These are phyloP conservation scores for Drosophila mercatorum DNA, from an alignment of 2,888 invertebrate species.

Conservation along the genomic window DNA sequence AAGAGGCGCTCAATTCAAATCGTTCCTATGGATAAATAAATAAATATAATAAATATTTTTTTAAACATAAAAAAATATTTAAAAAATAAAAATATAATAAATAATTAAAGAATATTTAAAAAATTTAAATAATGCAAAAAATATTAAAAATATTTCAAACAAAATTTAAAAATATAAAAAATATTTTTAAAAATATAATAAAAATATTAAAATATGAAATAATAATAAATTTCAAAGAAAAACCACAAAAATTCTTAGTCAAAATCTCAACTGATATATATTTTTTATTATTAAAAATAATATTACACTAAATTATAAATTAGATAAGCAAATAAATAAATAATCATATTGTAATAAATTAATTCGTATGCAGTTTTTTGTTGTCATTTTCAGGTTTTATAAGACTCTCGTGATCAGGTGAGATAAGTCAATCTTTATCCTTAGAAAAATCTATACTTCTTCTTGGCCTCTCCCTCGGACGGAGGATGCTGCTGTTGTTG, in stretches of 20 bases:
- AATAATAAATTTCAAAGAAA: background rate
- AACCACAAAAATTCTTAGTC: background rate
- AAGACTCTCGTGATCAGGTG: constrained; percentile 26
- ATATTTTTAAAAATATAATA: background rate
- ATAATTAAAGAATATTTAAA: background rate
- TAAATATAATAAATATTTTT: background rate
- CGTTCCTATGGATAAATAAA: background rate
- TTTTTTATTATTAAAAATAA: constrained; percentile 29
- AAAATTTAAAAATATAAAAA: background rate
- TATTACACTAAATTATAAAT: constrained; percentile 30
- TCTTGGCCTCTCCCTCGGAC: constrained; percentile 67
- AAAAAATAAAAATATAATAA: background rate
- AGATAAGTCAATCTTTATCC: constrained; percentile 1
- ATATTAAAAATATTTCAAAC: too few species aligned
- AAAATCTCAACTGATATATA: background rate
- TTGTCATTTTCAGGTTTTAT: constrained; percentile 43
- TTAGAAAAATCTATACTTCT: constrained; percentile 78
- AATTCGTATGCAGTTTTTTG: constrained; percentile 53
- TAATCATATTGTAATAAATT: constrained; percentile 10
- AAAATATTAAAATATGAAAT: background rate
- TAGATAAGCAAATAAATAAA: constrained; percentile 29
- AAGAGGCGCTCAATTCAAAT: background rate
- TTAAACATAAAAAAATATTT: too few species aligned
- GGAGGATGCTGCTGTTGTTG: constrained; percentile 48
- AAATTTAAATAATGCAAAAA: too few species aligned